Base-by-base conservation (phyloP, 2,888 invertebrate genomes). In the Mycalesis mineus region DNA sequence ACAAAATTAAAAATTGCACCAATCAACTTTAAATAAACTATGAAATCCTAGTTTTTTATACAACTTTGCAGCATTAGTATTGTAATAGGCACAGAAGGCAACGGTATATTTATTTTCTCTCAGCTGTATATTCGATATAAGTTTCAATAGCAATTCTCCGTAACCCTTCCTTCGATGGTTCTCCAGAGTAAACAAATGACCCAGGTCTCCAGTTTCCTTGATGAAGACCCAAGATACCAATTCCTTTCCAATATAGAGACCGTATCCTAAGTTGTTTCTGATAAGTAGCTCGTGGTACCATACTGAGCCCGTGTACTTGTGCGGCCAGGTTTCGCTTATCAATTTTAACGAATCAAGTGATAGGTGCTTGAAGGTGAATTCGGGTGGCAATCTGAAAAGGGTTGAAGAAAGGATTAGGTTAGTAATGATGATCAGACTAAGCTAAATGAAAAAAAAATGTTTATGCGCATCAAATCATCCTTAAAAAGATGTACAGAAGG, bases 121-220 rank as follows among this genome's bases (percentile, higher is more conserved):
- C 15, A 80, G 60, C 14, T 76, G 52, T 2, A 70, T 62, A 55
- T 84, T 78, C 7, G 72, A 67, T 5, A 78, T 70, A 0, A 78
- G 40, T 63, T 81, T 83, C 0, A 79, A 37, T 0, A 81, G 59
- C 22, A 78, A 44, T 48, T 74, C 75, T 0, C 73, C 82, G 41
- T 80, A 83, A 0, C 83, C 83, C 55, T 76, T 77, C n/a, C 71
- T 71, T 58, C 84, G 78, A 1, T 82, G 68, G 1, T 71, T 65
- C 61, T 79, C 73, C 17, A 80, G 14, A 0, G 81, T 82, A 41
- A 73, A 84, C 7, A 84, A 59, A 58, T 85, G 83, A 0, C 73
- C 66, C 0, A 84, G 63, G 1, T 73, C 69, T 0, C 85, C 84
- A 36, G 65, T 68, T 67, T 83, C 80, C 22, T 75, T 78, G 9